Evolutionary conservation across 2,113 vertebrate species (phyloP).

Genomic region (Indicator indicator): DNA sequence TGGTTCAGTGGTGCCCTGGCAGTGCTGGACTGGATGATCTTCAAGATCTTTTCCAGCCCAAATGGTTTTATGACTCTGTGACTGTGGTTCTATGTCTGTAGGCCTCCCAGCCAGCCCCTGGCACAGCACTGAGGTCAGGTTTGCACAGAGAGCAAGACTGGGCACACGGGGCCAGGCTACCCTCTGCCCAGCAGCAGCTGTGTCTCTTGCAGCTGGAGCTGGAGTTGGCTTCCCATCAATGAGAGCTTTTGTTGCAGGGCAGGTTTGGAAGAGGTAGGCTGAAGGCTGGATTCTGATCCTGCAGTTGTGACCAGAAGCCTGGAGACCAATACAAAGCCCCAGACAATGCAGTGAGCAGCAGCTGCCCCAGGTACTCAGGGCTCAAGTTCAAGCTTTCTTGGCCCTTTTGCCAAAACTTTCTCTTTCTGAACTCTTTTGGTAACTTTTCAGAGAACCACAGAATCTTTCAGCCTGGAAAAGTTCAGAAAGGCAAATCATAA

Average conservation of each 20-base stretch:
- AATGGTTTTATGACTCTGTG: neutral
- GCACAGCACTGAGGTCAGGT: neutral
- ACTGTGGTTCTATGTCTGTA: neutral
- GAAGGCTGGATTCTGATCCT: neutral
- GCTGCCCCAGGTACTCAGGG: neutral
- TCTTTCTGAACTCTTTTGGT: too few relatives aligned
- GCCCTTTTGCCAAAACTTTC: too few relatives aligned
- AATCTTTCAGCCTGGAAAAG: too few relatives aligned
- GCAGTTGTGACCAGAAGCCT: neutral
- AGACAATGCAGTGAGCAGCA: neutral
- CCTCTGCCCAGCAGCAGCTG: neutral
- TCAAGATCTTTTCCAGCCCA: too few relatives aligned
- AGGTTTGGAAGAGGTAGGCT: neutral
- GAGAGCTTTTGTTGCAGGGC: neutral
- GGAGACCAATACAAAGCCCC: neutral
- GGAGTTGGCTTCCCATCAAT: neutral
- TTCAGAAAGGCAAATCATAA: too few relatives aligned
- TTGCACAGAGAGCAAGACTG: neutral
- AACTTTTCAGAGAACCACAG: too few relatives aligned
- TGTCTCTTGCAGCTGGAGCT: neutral
- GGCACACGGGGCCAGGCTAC: neutral
- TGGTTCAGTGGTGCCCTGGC: too few relatives aligned
- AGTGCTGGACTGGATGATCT: too few relatives aligned
- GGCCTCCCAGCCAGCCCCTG: neutral
- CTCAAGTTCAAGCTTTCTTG: neutral